These are phyloP conservation scores for Aproaerema taeniolella DNA, from an alignment of 2,888 invertebrate species.

Conservation along the genomic window DNA sequence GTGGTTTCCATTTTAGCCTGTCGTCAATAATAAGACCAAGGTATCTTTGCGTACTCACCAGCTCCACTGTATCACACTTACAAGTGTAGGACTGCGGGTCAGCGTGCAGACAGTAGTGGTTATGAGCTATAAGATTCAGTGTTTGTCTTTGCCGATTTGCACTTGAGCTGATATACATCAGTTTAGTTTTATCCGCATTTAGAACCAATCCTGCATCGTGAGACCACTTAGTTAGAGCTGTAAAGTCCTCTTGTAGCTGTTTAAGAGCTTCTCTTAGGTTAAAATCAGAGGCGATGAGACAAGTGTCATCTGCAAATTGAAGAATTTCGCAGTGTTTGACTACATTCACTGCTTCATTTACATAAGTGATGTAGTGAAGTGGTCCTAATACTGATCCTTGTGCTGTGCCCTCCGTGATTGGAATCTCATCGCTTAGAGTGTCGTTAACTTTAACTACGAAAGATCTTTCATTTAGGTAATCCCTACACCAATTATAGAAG, in stretches of 20 bases:
- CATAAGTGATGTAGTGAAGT: neutral
- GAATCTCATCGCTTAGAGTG: neutral
- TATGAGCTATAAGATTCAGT: too few species aligned
- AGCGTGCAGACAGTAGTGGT: too few species aligned
- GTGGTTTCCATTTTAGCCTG: neutral
- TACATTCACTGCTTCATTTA: neutral
- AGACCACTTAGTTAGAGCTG: too few species aligned
- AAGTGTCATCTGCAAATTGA: slow-evolving; percentile 1
- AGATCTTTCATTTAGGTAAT: slow-evolving; percentile 1
- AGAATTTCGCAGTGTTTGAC: neutral
- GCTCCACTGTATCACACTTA: neutral
- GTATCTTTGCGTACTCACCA: neutral
- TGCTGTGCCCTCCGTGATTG: slow-evolving; percentile 3
- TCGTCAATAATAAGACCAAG: too few species aligned
- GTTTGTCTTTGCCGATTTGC: too few species aligned
- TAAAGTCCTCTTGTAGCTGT: too few species aligned
- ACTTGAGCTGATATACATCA: too few species aligned
- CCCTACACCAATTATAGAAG: neutral
- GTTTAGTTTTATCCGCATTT: too few species aligned
- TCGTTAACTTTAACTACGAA: slow-evolving; percentile 1
- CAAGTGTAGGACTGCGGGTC: neutral
- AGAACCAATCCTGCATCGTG: too few species aligned
- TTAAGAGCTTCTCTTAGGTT: neutral
- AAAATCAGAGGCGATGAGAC: neutral
- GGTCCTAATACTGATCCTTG: slow-evolving; percentile 6